Evolutionary conservation across 2,888 invertebrate species (phyloP), one percentile per base, ranked within the genome.

Genomic region (Vannuccia rotundouncinata): DNA sequence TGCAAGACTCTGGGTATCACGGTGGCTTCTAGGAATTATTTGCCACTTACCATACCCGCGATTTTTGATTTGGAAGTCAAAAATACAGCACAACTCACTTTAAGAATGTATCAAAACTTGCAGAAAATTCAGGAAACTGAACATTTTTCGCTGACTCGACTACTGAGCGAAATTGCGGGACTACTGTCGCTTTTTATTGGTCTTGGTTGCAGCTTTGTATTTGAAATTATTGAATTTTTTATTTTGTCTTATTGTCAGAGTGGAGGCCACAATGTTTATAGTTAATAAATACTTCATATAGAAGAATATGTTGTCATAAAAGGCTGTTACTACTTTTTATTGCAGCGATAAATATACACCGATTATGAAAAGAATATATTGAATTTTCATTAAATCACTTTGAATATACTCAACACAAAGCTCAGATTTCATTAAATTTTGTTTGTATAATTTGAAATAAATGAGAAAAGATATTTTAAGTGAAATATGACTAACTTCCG

Each of bases 201-300:
- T 22, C 10, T 66, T 2, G 66, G 66, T 2, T 66, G 66, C 25
- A 66, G 66, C 25, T 5, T 66, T 2, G 22, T 66, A 5, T 66
- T 66, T 22, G 66, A 66, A 22, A 2, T 66, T 5, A 2, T 66
- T 5, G 66, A 66, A 22, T 66, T 66, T 66, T 17, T 22, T 22
- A 5, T 66, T 13, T 22, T 66, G 22, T 5, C 66, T 5, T 66
- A 66, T 22, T 66, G 66, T 27, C 66, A 22, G 2, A 66, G 66
- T 66, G 66, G 66, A 22, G 66, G 66, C 66, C 66, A 66, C 25
- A 66, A 66, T 66, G 66, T 66, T 17, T 27, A 66, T 22, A 66
- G 66, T 66, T 66, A 66, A 66, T n/a, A n/a, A n/a, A n/a, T n/a
- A n/a, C n/a, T n/a, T n/a, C n/a, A n/a, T n/a, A n/a, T n/a, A n/a